Percentiles rank a stretch among this genome's conserved stretches.
phyloP scores from a whole-genome alignment of 2,797 vertebrate species.

The Todus mexicanus region DNA sequence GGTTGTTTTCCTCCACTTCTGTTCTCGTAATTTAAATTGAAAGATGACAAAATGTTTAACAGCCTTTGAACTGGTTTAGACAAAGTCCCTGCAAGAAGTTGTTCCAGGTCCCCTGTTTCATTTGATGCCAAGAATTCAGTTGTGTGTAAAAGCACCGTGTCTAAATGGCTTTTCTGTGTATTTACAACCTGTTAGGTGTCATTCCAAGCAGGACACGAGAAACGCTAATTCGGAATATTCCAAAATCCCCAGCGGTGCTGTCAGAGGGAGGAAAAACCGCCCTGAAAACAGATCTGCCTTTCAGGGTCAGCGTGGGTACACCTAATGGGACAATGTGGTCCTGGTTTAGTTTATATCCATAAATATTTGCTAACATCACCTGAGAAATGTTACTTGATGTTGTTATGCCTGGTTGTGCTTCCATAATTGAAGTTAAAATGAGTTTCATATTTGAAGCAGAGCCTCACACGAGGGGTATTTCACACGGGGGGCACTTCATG shows the following conservation, averaged over 20 bases:
- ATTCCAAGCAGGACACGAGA: neutral
- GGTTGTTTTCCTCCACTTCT: neutral
- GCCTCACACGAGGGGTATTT: neutral
- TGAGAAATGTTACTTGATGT: constrained; percentile 9
- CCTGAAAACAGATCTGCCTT: neutral
- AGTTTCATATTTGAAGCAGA: constrained; percentile 17
- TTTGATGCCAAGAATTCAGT: neutral
- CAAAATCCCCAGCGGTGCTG: neutral
- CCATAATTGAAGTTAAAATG: neutral
- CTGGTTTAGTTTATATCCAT: neutral
- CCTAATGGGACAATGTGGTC: neutral
- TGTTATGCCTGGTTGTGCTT: constrained; percentile 4
- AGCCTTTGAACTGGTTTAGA: neutral
- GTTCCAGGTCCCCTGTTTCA: neutral
- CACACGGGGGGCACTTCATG: neutral
- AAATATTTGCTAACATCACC: neutral
- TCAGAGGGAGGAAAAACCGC: neutral
- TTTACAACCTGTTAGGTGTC: neutral
- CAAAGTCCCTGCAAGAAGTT: neutral
- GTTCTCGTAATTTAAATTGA: neutral
- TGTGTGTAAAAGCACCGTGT: neutral
- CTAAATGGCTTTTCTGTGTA: neutral
- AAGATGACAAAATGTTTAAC: neutral
- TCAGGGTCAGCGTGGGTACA: neutral
- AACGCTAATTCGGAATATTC: neutral